Conservation (phyloP, 2,113 vertebrate species). For the Corythornis cristatus region DNA sequence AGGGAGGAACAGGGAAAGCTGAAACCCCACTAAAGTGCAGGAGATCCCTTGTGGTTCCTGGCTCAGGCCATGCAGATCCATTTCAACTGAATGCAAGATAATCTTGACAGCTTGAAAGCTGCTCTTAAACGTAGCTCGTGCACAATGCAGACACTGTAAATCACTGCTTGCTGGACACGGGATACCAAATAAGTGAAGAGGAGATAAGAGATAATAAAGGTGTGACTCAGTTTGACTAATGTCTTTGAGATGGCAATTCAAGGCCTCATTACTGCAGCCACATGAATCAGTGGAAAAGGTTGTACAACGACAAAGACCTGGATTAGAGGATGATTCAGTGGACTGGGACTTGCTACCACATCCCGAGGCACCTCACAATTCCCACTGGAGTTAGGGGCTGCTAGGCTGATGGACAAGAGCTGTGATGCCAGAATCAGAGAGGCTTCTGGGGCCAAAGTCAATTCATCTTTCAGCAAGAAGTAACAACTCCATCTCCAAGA, state of each 20-base stretch:
- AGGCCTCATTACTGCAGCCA: neutral
- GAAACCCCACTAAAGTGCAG: neutral
- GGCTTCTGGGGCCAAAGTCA: neutral
- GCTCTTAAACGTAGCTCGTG: neutral
- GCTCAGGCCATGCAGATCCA: conserved; percentile 8
- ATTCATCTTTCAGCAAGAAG: neutral
- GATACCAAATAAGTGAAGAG: conserved; percentile 24
- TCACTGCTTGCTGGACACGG: neutral
- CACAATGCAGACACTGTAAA: neutral
- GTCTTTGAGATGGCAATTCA: neutral
- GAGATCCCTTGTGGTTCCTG: conserved; percentile 59
- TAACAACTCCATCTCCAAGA: neutral
- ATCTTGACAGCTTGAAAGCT: conserved; percentile 54
- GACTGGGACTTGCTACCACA: neutral
- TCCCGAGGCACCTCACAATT: conserved; percentile 10
- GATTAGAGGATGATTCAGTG: neutral
- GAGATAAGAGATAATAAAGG: conserved; percentile 4
- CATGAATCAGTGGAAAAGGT: neutral
- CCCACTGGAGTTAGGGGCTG: neutral
- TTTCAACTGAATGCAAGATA: conserved; percentile 39
- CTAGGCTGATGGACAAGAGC: neutral
- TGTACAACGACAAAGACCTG: neutral
- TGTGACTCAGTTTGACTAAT: neutral
- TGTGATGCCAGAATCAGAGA: neutral
- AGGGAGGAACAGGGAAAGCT: conserved; percentile 29